A percentile compares a stretch with the other conserved stretches of the same genome.
These are phyloP conservation scores for Ptychobarbus kaznakovi DNA, from an alignment of 2,797 vertebrate species.

Conservation along the genomic window DNA sequence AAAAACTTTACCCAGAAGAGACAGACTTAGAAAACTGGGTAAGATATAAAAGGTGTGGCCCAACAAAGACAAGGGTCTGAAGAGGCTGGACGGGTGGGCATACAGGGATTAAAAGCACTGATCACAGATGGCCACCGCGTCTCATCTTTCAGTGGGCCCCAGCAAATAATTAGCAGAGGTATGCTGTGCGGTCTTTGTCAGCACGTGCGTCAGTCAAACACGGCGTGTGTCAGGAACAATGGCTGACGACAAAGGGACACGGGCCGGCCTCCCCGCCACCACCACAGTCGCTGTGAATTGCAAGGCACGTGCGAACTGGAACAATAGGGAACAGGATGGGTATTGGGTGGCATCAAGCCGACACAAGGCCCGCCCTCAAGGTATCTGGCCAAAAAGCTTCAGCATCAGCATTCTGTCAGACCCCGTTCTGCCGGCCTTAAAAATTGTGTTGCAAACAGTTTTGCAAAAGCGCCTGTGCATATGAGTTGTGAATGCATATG, in stretches of 20 bases:
- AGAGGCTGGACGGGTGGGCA: conserved; percentile 58
- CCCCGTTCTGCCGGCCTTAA: conserved; percentile 34
- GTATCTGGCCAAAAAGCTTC: conserved; percentile 62
- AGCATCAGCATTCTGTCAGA: conserved; percentile 56
- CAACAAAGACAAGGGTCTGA: conserved; percentile 66
- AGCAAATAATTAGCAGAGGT: conserved; percentile 78
- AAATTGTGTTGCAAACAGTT: conserved; percentile 4
- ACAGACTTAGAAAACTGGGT: conserved; percentile 63
- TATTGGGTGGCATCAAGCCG: conserved; percentile 59
- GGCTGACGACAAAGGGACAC: conserved; percentile 73
- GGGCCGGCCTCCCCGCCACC: conserved; percentile 59
- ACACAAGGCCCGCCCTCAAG: conserved; percentile 49
- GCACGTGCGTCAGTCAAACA: conserved; percentile 80
- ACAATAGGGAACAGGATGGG: conserved; percentile 70
- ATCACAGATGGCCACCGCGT: conserved; percentile 83
- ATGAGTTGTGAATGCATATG: conserved; percentile 30
- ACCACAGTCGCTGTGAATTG: conserved; percentile 67
- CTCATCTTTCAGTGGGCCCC: conserved; percentile 76
- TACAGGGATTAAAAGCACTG: conserved; percentile 73
- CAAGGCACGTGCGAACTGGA: conserved; percentile 80
- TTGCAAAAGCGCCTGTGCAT: conserved; percentile 52
- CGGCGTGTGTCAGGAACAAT: conserved; percentile 81
- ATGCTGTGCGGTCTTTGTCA: conserved; percentile 74
- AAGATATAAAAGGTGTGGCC: conserved; percentile 66
- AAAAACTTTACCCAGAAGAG: conserved; percentile 33